A percentile compares a stretch with the other conserved stretches of the same genome.
These are phyloP conservation scores for Halcyon badia DNA, from an alignment of 2,797 vertebrate species.

Conservation along the genomic window DNA sequence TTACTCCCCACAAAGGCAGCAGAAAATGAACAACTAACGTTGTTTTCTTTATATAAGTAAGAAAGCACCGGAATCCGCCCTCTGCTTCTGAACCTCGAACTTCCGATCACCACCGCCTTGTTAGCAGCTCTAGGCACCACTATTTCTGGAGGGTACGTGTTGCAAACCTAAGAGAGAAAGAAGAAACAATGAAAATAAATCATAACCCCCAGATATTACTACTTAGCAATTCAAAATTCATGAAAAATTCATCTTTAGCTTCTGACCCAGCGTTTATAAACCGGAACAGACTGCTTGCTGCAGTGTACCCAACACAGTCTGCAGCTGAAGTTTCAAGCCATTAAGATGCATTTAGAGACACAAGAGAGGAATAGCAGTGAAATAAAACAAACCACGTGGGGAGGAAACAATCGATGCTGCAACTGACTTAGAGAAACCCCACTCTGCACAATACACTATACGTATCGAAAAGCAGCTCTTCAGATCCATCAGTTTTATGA, in stretches of 20 bases:
- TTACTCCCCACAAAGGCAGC: background rate
- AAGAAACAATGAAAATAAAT: background rate
- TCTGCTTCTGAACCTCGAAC: conserved; percentile 86
- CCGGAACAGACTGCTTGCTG: background rate
- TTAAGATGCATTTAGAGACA: background rate
- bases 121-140: conserved; percentile 80
- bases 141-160: conserved; percentile 82
- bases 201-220: background rate
- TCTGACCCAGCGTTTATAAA: background rate
- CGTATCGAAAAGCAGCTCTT: background rate
- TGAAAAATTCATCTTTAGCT: background rate
- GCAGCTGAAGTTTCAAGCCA: background rate
- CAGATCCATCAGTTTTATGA: background rate
- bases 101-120: conserved; percentile 81
- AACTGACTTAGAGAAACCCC: background rate
- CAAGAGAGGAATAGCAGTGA: background rate
- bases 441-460: background rate
- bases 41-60: conserved; percentile 84
- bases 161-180: conserved; percentile 78
- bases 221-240: background rate
- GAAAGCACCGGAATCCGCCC: conserved; percentile 85
- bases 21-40: conserved; percentile 72
- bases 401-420: background rate
- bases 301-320: background rate
- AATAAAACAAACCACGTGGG: background rate